Evolutionary conservation across 1,140 invertebrate genomes (phyloP).

Genomic region (Drosophila bipectinata): DNA sequence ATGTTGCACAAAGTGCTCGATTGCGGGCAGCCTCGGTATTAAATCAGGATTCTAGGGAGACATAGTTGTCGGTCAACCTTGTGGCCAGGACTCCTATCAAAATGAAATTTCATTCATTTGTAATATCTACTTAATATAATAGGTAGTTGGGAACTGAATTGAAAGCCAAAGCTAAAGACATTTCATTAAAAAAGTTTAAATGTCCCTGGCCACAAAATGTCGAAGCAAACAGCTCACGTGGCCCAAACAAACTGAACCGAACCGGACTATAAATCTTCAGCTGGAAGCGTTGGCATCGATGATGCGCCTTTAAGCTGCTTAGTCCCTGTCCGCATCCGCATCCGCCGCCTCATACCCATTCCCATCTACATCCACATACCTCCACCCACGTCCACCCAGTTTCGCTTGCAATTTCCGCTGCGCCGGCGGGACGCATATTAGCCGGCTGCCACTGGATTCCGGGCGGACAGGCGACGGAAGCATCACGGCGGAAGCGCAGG

Average conservation of each 20-base stretch:
- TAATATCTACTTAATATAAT: neutral
- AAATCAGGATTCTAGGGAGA: neutral
- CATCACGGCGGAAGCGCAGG: conserved; percentile 44
- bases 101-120: neutral
- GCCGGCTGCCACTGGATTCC: conserved; percentile 41
- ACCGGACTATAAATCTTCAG: conserved; percentile 67
- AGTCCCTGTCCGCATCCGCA: conserved; percentile 36
- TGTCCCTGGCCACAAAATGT: conserved; percentile 15
- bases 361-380: neutral
- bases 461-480: conserved; percentile 37
- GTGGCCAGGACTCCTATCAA: neutral
- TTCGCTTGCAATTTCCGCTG: conserved; percentile 76
- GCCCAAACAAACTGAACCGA: conserved; percentile 49
- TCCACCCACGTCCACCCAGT: conserved; percentile 3
- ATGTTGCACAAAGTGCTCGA: conserved; percentile 57
- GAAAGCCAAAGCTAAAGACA: neutral
- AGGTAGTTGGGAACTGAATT: no score
- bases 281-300: conserved; percentile 61
- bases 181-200: conserved; percentile 7
- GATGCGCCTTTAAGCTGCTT: conserved; percentile 77
- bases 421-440: conserved; percentile 65
- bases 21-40: conserved; percentile 31
- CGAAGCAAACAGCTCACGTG: conserved; percentile 28
- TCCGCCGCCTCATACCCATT: neutral
- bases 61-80: neutral